Conservation (phyloP, 2,113 vertebrate genomes). For the Grammomys surdaster region DNA sequence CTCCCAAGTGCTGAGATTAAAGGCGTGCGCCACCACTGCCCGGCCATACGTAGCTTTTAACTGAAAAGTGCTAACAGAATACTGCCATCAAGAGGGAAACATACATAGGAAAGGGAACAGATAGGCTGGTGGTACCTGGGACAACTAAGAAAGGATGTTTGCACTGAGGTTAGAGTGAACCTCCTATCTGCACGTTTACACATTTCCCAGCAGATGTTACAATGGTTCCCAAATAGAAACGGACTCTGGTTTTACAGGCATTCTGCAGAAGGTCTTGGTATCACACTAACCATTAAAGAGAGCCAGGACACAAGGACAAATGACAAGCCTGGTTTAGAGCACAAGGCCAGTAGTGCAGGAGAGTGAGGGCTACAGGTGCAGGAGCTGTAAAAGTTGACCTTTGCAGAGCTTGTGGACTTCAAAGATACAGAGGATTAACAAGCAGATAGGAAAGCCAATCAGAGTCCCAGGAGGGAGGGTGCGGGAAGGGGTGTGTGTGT, state of each 20-base stretch:
- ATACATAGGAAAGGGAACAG: neutral
- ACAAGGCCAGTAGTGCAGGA: neutral
- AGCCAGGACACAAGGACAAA: neutral
- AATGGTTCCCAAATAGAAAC: neutral
- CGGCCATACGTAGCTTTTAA: slow-evolving; percentile 30
- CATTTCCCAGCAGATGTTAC: neutral
- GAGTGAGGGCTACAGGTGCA: neutral
- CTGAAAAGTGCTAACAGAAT: neutral
- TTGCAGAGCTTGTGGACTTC: neutral
- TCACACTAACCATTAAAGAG: neutral
- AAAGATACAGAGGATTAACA: neutral
- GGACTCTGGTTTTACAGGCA: neutral
- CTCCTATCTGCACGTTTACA: neutral
- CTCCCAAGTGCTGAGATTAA: too few relatives aligned
- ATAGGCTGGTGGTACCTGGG: neutral
- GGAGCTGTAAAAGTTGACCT: neutral
- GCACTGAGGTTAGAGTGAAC: neutral
- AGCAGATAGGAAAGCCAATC: neutral
- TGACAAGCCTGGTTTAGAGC: neutral
- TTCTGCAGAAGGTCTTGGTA: neutral
- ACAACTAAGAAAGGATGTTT: neutral
- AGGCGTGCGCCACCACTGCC: too few relatives aligned
- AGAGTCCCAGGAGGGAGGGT: neutral
- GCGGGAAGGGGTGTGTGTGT: neutral
- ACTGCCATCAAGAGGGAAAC: neutral